These are phyloP conservation scores for Malthinus flaveolus DNA, from an alignment of 2,888 invertebrate species.

Conservation along the genomic window DNA sequence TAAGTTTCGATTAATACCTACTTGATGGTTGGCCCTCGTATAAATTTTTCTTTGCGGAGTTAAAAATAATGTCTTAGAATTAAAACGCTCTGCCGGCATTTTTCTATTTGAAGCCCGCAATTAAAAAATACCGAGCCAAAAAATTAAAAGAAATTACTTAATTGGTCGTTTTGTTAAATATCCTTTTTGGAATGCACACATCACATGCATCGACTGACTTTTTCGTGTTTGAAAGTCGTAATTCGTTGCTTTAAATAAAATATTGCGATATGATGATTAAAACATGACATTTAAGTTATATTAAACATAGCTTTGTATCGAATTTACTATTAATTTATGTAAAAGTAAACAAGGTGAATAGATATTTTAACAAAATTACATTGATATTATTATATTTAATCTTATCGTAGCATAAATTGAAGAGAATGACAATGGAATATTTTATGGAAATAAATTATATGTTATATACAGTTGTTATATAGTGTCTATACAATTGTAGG, in stretches of 20 bases:
- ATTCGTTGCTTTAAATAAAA: background rate
- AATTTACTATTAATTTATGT: conserved; percentile 9
- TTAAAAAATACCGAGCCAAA: conserved; percentile 13
- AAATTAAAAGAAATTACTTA: too few relatives aligned
- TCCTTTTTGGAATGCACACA: too few relatives aligned
- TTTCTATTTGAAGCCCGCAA: conserved; percentile 3
- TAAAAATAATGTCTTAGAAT: too few relatives aligned
- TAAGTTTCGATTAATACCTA: too few relatives aligned
- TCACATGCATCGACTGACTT: too few relatives aligned
- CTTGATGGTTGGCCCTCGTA: too few relatives aligned
- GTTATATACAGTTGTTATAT: conserved; percentile 5
- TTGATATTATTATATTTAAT: conserved; percentile 13
- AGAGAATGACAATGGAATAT: conserved; percentile 17
- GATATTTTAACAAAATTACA: conserved; percentile 20
- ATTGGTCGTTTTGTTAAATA: too few relatives aligned
- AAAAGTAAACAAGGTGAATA: conserved; percentile 12
- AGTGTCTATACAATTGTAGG: conserved; percentile 13
- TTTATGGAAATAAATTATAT: conserved; percentile 17
- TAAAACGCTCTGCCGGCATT: too few relatives aligned
- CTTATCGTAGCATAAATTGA: conserved; percentile 8
- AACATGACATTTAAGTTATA: conserved; percentile 2
- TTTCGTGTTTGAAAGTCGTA: too few relatives aligned
- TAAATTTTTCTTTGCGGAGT: too few relatives aligned
- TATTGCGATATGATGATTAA: background rate
- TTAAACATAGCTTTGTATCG: background rate